Evolutionary conservation across 1,140 invertebrate genomes (phyloP), one percentile per base, ranked within the genome.

Genomic region (Prorops nasuta): DNA sequence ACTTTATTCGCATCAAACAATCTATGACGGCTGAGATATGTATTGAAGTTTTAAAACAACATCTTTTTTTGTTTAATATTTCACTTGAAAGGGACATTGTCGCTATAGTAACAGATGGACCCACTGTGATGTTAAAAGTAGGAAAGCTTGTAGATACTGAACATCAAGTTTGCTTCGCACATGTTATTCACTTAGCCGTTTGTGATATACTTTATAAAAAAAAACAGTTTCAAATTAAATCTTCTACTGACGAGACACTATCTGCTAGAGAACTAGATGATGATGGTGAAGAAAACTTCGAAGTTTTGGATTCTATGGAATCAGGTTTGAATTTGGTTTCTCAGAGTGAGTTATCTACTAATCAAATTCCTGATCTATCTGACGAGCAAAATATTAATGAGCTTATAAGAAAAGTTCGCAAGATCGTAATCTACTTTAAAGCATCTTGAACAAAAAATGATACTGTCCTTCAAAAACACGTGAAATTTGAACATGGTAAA

Each of bases 391-490:
- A 44, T 44, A 34, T 44, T 19, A 44, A 44, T 10, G 8, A 32
- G 3, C 9, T 44, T 32, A 32, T 44, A 12, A 44, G 32, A 19
- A 44, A 44, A 35, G 51, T 54, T 1, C 31, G 42, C 19, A 51
- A 58, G 39, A 17, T 48, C 40, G 48, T 50, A n/a, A 49, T 34
- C 19, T 16, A 50, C 32, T 55, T 59, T 24, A 49, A 42, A 44
- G 49, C 35, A n/a, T 56, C 39, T 12, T 44, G 53, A 14, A 49
- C 43, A n/a, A 59, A 47, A 55, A 49, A 59, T 48, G 43, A 52
- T 20, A 43, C 40, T 24, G 18, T 28, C 32, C 39, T 49, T 20
- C 35, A 60, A 46, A 59, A 56, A 43, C 41, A 59, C 43, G 31
- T 53, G 15, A 38, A 43, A 18, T 34, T 40, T 49, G 53, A 53